phyloP scores from a whole-genome alignment of 1,140 invertebrate species.

The Bombus vancouverensis region DNA sequence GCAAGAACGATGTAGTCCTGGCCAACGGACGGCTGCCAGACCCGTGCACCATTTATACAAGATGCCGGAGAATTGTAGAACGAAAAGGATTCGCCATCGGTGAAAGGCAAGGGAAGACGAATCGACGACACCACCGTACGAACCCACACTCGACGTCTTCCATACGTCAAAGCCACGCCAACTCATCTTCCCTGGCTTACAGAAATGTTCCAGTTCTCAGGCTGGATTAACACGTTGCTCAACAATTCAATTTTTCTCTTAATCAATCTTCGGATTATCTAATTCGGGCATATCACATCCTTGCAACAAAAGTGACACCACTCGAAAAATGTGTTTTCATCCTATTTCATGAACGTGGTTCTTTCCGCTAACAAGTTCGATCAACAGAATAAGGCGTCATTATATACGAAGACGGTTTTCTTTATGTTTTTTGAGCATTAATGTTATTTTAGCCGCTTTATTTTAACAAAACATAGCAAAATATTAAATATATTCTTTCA shows the following conservation, averaged over 20 bases:
- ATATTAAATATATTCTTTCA: too few species aligned
- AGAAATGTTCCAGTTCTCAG: conserved; percentile 44
- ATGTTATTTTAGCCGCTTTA: too few species aligned
- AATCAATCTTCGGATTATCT: too few species aligned
- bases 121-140: conserved; percentile 77
- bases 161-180: conserved; percentile 76
- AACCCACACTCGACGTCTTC: conserved; percentile 71
- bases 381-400: too few species aligned
- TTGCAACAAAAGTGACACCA: too few species aligned
- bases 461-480: too few species aligned
- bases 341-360: too few species aligned
- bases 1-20: conserved; percentile 48
- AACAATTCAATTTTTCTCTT: not conserved
- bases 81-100: conserved; percentile 73
- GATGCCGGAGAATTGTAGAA: conserved; percentile 69
- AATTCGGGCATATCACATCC: not conserved
- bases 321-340: too few species aligned
- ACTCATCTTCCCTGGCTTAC: conserved; percentile 52
- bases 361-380: too few species aligned
- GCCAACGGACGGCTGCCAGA: conserved; percentile 72
- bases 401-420: too few species aligned
- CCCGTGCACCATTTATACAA: conserved; percentile 76
- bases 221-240: conserved; percentile 21
- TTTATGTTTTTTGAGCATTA: too few species aligned
- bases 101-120: conserved; percentile 74